These are phyloP conservation scores for Tuta absoluta DNA, from an alignment of 2,888 invertebrate species.

Conservation along the genomic window DNA sequence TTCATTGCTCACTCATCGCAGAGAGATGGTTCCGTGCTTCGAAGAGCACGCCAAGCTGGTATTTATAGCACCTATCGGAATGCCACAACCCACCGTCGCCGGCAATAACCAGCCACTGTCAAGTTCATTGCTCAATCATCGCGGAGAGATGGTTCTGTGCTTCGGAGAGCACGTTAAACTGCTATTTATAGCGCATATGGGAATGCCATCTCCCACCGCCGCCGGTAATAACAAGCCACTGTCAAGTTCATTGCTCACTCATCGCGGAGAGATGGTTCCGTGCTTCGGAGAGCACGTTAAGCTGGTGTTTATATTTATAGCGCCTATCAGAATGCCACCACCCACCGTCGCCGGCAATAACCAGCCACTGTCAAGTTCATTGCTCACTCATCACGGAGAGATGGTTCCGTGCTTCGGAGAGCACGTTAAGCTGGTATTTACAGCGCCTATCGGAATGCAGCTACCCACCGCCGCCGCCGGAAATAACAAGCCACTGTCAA, in stretches of 20 bases:
- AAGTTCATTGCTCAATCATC: conserved; percentile 71
- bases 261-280: neutral
- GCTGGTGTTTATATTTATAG: conserved; percentile 62
- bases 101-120: conserved; percentile 68
- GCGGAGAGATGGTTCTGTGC: neutral
- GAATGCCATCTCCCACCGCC: conserved; percentile 51
- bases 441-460: conserved; percentile 59
- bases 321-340: conserved; percentile 58
- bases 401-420: neutral
- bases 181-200: conserved; percentile 56
- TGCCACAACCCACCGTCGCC: no score
- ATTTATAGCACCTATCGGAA: no score
- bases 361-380: conserved; percentile 78
- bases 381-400: conserved; percentile 50
- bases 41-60: no score
- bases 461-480: conserved; percentile 44
- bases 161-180: neutral
- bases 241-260: conserved; percentile 76
- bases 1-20: no score
- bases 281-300: neutral
- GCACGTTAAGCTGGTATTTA: conserved; percentile 46
- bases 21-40: no score
- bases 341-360: conserved; percentile 45
- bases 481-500: conserved; percentile 72
- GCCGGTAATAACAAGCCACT: conserved; percentile 60